Percentiles rank a stretch among this genome's conserved stretches.
phyloP scores from a whole-genome alignment of 2,797 vertebrate species.

The Cirrhinus molitorella region DNA sequence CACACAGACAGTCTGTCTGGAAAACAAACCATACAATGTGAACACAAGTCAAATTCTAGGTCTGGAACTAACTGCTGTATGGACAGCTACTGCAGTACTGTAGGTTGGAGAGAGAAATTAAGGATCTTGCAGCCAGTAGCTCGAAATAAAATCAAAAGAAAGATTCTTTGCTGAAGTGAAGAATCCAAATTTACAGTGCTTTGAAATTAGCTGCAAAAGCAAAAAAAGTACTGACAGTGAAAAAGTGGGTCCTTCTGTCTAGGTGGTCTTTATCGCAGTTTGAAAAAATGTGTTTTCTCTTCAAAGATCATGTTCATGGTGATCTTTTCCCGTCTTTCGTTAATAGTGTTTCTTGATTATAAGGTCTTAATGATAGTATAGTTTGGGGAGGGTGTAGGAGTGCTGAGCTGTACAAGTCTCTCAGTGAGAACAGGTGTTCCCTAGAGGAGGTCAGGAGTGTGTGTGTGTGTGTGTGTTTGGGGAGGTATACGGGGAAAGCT shows the following conservation, averaged over 20 bases:
- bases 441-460: slow-evolving; percentile 13
- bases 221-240: neutral
- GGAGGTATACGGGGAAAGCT: slow-evolving; percentile 58
- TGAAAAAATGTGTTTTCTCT: slow-evolving; percentile 2
- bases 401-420: slow-evolving; percentile 55
- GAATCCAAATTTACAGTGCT: no score
- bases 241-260: neutral
- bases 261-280: slow-evolving; percentile 18
- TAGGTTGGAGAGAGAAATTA: neutral
- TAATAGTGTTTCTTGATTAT: slow-evolving; percentile 26
- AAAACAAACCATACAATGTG: neutral
- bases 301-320: neutral
- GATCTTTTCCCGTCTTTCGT: slow-evolving; percentile 12
- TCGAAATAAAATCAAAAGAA: slow-evolving; percentile 6
- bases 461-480: slow-evolving; percentile 1
- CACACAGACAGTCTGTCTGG: neutral
- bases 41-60: no score
- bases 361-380: slow-evolving; percentile 30
- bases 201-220: neutral
- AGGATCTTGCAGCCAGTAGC: neutral
- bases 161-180: slow-evolving; percentile 5
- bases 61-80: no score
- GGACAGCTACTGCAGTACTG: neutral
- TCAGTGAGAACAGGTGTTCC: slow-evolving; percentile 60
- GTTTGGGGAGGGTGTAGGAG: slow-evolving; percentile 22